A percentile compares a stretch with the other conserved stretches of the same genome.
These are phyloP conservation scores for Cetoscarus ocellatus DNA, from an alignment of 2,797 vertebrate species.

Conservation along the genomic window DNA sequence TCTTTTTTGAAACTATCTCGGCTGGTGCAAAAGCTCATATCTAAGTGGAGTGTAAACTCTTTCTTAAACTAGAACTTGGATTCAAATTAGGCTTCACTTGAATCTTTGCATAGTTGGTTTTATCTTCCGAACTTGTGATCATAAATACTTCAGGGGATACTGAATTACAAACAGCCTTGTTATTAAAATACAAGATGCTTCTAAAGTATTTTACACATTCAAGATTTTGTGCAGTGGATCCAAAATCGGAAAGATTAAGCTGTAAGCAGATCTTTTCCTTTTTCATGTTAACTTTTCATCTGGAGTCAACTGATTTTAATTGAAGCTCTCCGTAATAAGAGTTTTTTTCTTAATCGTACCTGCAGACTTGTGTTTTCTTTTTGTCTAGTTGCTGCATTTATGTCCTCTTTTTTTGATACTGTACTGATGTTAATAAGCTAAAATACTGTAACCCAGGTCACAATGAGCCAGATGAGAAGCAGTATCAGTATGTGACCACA, in stretches of 20 bases:
- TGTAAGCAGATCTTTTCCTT: background rate
- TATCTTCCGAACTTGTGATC: background rate
- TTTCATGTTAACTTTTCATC: background rate
- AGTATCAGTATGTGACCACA: background rate
- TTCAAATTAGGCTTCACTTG: too few species aligned
- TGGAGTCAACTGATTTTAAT: background rate
- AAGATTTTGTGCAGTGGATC: too few species aligned
- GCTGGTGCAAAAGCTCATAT: too few species aligned
- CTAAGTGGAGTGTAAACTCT: too few species aligned
- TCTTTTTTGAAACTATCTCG: too few species aligned
- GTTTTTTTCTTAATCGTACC: conserved; percentile 3
- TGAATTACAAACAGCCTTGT: background rate
- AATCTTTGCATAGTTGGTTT: too few species aligned
- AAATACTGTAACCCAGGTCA: conserved; percentile 2
- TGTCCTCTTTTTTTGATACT: background rate
- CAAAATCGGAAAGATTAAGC: background rate
- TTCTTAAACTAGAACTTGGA: too few species aligned
- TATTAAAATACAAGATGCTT: background rate
- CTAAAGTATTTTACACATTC: background rate
- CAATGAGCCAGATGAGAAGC: conserved; percentile 47
- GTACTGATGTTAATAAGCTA: background rate
- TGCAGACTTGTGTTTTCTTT: background rate
- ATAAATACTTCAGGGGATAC: background rate
- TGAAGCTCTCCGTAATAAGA: too few species aligned
- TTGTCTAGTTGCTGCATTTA: background rate